Base-by-base conservation (phyloP, 2,113 vertebrate genomes). In the Ochotona princeps region DNA sequence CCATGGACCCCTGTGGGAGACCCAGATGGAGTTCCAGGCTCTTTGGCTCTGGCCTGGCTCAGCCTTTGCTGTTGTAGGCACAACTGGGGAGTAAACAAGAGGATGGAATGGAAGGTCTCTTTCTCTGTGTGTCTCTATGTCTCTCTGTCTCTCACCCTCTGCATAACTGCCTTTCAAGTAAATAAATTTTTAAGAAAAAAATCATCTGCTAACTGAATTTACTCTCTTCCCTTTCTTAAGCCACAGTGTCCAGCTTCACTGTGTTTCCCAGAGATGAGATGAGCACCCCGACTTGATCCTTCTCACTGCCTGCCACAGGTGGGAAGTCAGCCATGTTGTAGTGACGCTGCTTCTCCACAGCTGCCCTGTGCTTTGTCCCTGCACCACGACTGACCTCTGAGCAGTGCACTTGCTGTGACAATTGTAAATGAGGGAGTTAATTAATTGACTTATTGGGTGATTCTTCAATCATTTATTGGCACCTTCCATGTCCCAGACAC, bases 401-500 rank as follows among this genome's bases (percentile, higher is more conserved):
- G 18, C 67, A 57, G 51, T n/a, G 15, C 26, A n/a, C 35, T 70
- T 32, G 7, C 65, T 28, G 17, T 13, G 23, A 84, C 49, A 49
- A 83, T 13, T 76, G 49, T 57, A 57, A 57, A 51, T n/a, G n/a
- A 44, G 83, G 54, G 26, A 54, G 87, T 32, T 65, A 47, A 30
- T 28, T 49, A 26, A 78, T 35, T 87, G 51, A 73, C 85, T 18
- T 82, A n/a, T 88, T 69, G 51, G 47, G 35, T 67, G 21, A 73
- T 57, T 84, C 69, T 85, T 74, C 57, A 65, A 32, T 4, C 8
- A 57, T 85, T 82, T 57, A 74, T 44, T 72, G 69, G 86, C 75
- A 66, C 30, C 79, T 4, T 1, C 44, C 47, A 14, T 2, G 8
- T 60, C 15, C 69, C 51, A 75, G 47, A 25, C 72, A 49, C 38